These are phyloP conservation scores for Papilio gigon DNA, from an alignment of 2,888 invertebrate species.

Conservation along the genomic window DNA sequence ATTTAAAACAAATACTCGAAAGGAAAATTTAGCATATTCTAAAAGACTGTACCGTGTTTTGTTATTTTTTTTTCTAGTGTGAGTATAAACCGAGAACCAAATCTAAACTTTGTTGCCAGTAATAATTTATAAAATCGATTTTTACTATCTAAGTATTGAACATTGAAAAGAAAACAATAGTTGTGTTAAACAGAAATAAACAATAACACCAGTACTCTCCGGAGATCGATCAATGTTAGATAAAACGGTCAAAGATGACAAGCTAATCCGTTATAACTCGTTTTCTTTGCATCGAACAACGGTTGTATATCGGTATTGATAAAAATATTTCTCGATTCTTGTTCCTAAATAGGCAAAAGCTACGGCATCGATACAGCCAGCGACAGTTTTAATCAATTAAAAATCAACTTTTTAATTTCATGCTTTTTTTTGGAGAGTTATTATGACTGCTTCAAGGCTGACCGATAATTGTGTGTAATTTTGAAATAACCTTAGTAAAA, in stretches of 20 bases:
- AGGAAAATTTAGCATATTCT: neutral
- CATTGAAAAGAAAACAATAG: conserved; percentile 16
- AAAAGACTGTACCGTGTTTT: neutral
- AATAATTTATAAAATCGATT: neutral
- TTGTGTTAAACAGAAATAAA: conserved; percentile 23
- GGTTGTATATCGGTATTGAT: conserved; percentile 26
- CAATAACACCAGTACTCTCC: conserved; percentile 37
- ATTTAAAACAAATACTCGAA: conserved; percentile 1
- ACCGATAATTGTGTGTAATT: conserved; percentile 28
- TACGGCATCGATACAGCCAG: neutral
- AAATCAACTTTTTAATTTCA: conserved; percentile 31
- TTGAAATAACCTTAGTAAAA: conserved; percentile 31
- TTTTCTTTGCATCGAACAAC: conserved; percentile 31
- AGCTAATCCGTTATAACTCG: conserved; percentile 41
- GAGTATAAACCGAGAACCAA: neutral
- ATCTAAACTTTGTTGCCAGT: neutral
- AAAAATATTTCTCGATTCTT: conserved; percentile 1
- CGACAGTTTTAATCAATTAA: conserved; percentile 21
- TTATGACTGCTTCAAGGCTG: conserved; percentile 20
- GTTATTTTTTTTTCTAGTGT: neutral
- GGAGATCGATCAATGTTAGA: conserved; percentile 42
- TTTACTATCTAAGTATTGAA: conserved; percentile 7
- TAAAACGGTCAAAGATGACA: conserved; percentile 46
- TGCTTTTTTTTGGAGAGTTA: conserved; percentile 26
- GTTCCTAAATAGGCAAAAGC: conserved; percentile 2